Percentiles rank a stretch among this genome's conserved stretches.
These are phyloP conservation scores for Callinectes sapidus DNA, from an alignment of 2,888 invertebrate genomes.

Conservation along the genomic window DNA sequence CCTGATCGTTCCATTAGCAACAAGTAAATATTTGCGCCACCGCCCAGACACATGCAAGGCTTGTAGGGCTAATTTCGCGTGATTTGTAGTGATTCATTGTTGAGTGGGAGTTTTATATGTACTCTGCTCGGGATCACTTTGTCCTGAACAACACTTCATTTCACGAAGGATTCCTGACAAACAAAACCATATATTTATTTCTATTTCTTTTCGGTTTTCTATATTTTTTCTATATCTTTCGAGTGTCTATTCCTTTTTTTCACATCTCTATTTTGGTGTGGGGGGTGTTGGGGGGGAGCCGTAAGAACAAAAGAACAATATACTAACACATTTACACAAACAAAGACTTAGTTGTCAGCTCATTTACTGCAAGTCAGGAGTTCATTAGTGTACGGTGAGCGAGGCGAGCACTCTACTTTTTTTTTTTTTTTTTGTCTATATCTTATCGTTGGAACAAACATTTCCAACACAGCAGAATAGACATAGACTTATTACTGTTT, in stretches of 20 bases:
- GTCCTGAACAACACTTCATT: constrained; percentile 18
- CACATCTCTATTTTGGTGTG: not conserved
- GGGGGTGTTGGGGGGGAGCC: not conserved
- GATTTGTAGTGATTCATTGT: constrained; percentile 37
- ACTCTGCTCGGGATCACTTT: constrained; percentile 18
- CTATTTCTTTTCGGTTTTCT: not conserved
- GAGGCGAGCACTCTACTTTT: not conserved
- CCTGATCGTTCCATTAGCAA: constrained; percentile 30
- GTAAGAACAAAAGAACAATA: not conserved
- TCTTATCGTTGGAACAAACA: not conserved
- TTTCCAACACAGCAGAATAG: not conserved
- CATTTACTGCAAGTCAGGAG: not conserved
- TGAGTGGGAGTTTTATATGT: constrained; percentile 26
- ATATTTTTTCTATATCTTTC: not conserved
- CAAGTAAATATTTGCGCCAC: constrained; percentile 27
- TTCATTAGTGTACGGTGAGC: constrained; percentile 13
- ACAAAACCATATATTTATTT: constrained; percentile 22
- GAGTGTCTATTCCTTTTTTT: not conserved
- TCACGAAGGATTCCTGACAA: not conserved
- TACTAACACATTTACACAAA: not conserved
- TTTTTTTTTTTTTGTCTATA: not conserved
- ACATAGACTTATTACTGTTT: not conserved
- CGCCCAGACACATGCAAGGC: constrained; percentile 33
- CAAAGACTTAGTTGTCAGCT: not conserved
- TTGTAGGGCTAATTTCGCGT: constrained; percentile 34